Percentiles rank a stretch among this genome's conserved stretches.
Evolutionary conservation across 2,113 vertebrate species (phyloP).

Genomic region (Corythornis madagascariensis): DNA sequence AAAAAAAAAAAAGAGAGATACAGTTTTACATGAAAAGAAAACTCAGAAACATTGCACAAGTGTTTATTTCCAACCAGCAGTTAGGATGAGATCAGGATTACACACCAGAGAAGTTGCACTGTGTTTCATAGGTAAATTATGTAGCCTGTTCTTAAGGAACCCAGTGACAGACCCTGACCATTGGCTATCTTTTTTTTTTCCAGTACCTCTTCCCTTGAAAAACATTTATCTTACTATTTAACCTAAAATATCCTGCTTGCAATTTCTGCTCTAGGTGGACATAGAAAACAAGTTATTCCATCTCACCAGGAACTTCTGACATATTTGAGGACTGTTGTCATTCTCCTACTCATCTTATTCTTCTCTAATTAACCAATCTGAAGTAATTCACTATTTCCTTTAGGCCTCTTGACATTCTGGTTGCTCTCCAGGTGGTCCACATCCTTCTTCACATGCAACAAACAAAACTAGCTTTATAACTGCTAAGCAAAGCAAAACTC

Average conservation of each 20-base stretch:
- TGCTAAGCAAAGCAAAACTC: slow-evolving; percentile 26
- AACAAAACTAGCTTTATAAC: neutral
- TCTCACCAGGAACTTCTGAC: neutral
- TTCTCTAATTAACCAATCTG: neutral
- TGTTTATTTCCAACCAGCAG: neutral
- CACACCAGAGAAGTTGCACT: neutral
- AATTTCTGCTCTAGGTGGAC: neutral
- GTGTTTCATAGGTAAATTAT: neutral
- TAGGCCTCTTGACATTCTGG: neutral
- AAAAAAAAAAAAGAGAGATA: neutral
- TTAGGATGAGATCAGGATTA: slow-evolving; percentile 11
- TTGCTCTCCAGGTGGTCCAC: neutral
- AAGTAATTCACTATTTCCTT: neutral
- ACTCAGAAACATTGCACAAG: slow-evolving; percentile 14
- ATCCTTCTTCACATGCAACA: neutral
- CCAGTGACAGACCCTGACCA: neutral
- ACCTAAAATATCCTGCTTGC: neutral
- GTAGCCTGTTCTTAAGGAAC: neutral
- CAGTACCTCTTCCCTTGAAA: neutral
- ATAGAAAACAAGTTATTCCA: neutral
- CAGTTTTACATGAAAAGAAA: neutral
- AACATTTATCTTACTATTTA: neutral
- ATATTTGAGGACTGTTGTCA: neutral
- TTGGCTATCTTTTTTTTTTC: neutral
- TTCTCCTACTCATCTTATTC: neutral